Percentiles rank a stretch among this genome's conserved stretches.
These are phyloP conservation scores for Ciconia stormi DNA, from an alignment of 2,113 vertebrate species.

Conservation along the genomic window DNA sequence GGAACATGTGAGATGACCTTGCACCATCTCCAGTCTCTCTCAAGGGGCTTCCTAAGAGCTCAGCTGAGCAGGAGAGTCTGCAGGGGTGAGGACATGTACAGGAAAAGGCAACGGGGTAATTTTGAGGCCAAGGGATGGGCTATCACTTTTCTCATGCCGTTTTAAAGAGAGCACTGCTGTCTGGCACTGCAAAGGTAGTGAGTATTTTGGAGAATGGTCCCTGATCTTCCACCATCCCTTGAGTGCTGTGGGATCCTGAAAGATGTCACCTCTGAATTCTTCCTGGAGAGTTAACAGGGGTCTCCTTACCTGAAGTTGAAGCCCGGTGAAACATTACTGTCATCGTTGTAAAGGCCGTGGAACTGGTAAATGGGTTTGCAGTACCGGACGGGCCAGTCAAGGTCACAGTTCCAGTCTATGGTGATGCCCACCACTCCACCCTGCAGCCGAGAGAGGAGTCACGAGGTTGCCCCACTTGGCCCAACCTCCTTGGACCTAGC, in stretches of 20 bases:
- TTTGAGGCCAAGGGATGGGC: not conserved
- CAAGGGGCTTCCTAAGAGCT: not conserved
- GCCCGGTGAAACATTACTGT: slow-evolving; percentile 79
- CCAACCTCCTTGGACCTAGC: not conserved
- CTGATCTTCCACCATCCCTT: not conserved
- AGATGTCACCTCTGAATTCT: not conserved
- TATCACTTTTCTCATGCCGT: not conserved
- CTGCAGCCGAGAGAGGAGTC: slow-evolving; percentile 49
- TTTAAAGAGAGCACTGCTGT: not conserved
- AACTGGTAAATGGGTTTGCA: slow-evolving; percentile 88
- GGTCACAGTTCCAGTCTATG: slow-evolving; percentile 92
- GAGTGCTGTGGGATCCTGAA: not conserved
- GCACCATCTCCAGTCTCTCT: not conserved
- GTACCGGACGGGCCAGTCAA: slow-evolving; percentile 79
- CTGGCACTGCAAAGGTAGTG: not conserved
- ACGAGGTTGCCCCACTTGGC: fast-evolving
- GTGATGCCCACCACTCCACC: slow-evolving; percentile 91
- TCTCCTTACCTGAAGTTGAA: slow-evolving; percentile 92
- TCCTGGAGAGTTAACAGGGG: not conserved
- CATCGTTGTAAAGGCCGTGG: slow-evolving; percentile 85
- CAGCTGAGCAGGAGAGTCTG: not conserved
- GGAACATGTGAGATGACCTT: not conserved
- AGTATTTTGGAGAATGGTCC: not conserved
- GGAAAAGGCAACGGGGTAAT: not conserved
- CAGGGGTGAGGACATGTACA: not conserved